Conservation (phyloP, 2,888 invertebrate genomes). For the Amiota communis region DNA sequence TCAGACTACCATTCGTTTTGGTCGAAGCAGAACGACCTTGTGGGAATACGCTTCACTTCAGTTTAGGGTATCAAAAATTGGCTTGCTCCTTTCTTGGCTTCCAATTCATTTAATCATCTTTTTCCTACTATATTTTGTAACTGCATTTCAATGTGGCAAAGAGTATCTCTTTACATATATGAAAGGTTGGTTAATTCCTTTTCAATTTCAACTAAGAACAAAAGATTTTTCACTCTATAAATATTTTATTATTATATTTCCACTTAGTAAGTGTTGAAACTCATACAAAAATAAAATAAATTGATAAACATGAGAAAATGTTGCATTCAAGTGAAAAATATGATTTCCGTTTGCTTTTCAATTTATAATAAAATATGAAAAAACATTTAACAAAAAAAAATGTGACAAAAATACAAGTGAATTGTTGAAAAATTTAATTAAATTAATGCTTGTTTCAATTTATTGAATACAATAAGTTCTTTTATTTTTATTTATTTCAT, state of each 20-base stretch:
- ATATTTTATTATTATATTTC: slow-evolving; percentile 2
- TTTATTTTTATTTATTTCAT: background rate
- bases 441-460: background rate
- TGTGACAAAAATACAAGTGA: slow-evolving; percentile 12
- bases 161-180: no score
- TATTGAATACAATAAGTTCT: background rate
- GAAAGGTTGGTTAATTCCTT: no score
- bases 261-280: background rate
- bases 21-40: no score
- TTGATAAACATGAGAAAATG: background rate
- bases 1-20: no score
- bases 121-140: no score
- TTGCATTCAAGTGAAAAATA: slow-evolving; percentile 10
- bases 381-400: slow-evolving; percentile 7
- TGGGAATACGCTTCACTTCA: no score
- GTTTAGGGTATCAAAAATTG: no score
- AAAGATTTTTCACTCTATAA: slow-evolving; percentile 9
- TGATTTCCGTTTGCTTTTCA: slow-evolving; percentile 3
- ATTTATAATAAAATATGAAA: slow-evolving; percentile 15
- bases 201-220: background rate
- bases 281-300: background rate
- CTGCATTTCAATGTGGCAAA: no score
- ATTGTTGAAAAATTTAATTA: slow-evolving; percentile 5
- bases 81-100: no score
- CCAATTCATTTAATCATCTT: no score